These are phyloP conservation scores for Callospermophilus lateralis DNA, from an alignment of 2,113 vertebrate species.

Conservation along the genomic window DNA sequence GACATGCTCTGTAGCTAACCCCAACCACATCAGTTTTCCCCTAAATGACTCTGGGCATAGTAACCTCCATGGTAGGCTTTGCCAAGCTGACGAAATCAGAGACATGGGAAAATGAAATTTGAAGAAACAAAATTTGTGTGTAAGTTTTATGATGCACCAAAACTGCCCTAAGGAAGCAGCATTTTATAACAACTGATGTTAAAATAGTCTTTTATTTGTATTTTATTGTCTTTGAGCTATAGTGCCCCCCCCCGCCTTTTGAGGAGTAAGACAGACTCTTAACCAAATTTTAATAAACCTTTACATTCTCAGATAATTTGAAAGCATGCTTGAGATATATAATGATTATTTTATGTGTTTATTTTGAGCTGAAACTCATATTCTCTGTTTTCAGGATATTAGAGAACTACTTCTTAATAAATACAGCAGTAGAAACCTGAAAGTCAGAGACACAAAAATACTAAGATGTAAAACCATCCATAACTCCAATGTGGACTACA, in stretches of 20 bases:
- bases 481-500: background rate
- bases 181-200: slow-evolving; percentile 44
- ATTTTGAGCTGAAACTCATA: slow-evolving; percentile 52
- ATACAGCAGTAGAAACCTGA: background rate
- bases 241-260: background rate
- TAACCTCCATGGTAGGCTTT: background rate
- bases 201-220: slow-evolving; percentile 48
- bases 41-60: background rate
- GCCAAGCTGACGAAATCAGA: slow-evolving; percentile 48
- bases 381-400: slow-evolving; percentile 53
- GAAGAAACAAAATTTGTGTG: slow-evolving; percentile 15
- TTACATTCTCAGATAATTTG: slow-evolving; percentile 45
- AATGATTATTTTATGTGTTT: slow-evolving; percentile 58
- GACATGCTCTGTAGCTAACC: background rate
- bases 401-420: slow-evolving; percentile 51
- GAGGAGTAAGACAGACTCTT: background rate
- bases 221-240: slow-evolving; percentile 52
- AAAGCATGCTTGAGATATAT: slow-evolving; percentile 55
- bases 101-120: background rate
- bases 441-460: background rate
- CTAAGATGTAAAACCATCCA: background rate
- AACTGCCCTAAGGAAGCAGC: background rate
- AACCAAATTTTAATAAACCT: slow-evolving; percentile 54
- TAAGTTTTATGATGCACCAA: slow-evolving; percentile 24
- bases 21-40: background rate